Evolutionary conservation across 2,113 vertebrate species (phyloP).

Genomic region (Sigmodon hispidus): DNA sequence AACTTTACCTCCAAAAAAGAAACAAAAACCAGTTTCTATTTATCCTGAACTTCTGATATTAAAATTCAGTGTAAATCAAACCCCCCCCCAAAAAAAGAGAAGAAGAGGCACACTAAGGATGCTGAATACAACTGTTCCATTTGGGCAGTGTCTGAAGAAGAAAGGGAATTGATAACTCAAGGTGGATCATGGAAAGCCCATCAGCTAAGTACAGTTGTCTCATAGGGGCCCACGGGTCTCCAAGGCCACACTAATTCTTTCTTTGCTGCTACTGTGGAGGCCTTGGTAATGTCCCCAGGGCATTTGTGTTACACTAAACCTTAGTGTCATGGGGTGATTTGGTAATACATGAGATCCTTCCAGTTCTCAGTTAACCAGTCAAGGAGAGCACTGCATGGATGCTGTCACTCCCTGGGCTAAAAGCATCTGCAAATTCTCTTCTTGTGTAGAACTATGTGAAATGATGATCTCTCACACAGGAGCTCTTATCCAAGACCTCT

Average conservation of each 20-base stretch:
- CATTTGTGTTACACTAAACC: not conserved
- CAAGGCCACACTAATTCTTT: not conserved
- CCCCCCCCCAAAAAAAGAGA: too few species aligned
- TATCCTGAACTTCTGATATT: too few species aligned
- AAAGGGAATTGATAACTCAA: not conserved
- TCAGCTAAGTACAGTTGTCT: constrained; percentile 34
- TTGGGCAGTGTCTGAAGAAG: not conserved
- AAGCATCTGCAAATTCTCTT: not conserved
- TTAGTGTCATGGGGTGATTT: not conserved
- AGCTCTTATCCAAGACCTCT: not conserved
- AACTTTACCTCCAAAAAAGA: too few species aligned
- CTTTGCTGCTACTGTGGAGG: not conserved
- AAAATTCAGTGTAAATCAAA: too few species aligned
- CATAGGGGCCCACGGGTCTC: not conserved
- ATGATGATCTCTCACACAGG: not conserved
- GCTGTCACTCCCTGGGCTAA: not conserved
- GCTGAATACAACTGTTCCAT: not conserved
- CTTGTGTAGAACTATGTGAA: not conserved
- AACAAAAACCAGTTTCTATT: too few species aligned
- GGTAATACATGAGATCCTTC: not conserved
- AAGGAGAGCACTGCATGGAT: too few species aligned
- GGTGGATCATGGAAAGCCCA: not conserved
- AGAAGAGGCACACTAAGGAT: not conserved
- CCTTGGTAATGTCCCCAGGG: not conserved
- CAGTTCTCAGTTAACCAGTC: not conserved